Percentiles rank a stretch among this genome's conserved stretches.
Evolutionary conservation across 2,888 invertebrate genomes (phyloP).

Genomic region (Ichneumoninae sp.): DNA sequence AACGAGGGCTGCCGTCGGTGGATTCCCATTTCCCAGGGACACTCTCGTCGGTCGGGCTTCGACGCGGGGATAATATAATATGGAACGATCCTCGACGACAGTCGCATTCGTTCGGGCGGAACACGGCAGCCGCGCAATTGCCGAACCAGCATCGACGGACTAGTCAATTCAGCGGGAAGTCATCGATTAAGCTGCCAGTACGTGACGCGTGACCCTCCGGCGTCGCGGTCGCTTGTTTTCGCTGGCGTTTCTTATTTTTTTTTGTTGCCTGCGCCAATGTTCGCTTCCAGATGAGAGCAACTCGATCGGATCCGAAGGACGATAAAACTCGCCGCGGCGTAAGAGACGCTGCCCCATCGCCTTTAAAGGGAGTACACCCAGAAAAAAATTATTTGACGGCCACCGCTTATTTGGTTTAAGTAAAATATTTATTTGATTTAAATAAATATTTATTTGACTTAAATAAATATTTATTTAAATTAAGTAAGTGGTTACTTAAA

Average conservation of each 20-base stretch:
- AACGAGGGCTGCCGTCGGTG: neutral
- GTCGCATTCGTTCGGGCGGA: neutral
- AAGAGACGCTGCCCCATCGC: neutral
- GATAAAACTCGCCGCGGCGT: neutral
- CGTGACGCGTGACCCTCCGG: neutral
- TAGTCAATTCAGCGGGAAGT: slow-evolving; percentile 32
- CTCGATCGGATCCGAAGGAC: slow-evolving; percentile 4
- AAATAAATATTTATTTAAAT: no score
- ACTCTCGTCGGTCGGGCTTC: neutral
- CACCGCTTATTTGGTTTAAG: no score
- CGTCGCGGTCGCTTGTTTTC: neutral
- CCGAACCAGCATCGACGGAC: neutral
- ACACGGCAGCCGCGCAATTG: neutral
- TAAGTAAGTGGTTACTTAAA: no score
- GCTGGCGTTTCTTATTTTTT: neutral
- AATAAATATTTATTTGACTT: no score
- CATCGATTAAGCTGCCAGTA: slow-evolving; percentile 32
- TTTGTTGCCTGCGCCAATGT: neutral
- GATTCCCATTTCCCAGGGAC: neutral
- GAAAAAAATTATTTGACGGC: no score
- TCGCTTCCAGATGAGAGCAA: slow-evolving; percentile 21
- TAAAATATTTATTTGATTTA: no score
- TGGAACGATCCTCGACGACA: neutral
- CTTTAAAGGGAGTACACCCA: neutral
- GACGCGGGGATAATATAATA: slow-evolving; percentile 2